Base-by-base conservation (phyloP, 2,113 vertebrate species). In the Ammodytes marinus region DNA sequence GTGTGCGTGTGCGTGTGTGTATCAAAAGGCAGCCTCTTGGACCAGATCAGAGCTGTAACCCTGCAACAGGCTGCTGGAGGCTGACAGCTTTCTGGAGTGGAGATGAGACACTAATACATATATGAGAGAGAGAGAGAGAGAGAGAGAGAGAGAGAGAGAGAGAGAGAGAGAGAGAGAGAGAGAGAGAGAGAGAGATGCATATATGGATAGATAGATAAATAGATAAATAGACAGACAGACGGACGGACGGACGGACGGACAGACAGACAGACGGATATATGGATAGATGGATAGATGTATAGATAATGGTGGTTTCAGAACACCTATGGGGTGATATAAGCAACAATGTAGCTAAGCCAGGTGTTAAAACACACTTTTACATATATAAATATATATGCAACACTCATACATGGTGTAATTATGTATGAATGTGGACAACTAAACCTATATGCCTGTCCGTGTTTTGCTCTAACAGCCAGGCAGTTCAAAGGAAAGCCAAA, bases 1-100 rank as follows among this genome's bases (percentile, higher is more conserved):
- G 37, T 86, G 84, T 55, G 37, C 73, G 77, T 43, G 68, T 90
- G 74, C 81, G 77, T 58, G 88, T 9, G 77, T 76, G 86, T 90
- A 94, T 93, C 91, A 94, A 94, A 94, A 94, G 89, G 90, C 82
- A 91, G 75, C 85, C 87, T 89, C 91, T 93, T 94, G 93, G 92
- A 92, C 88, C 85, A 84, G 90, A 92, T 89, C 87, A 88, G 86
- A 57, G 75, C 69, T 84, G 89, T 89, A 91, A 94, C 89, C 80
- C 73, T 84, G 86, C 91, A 91, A 92, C 92, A 86, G 87, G 88
- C 88, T 90, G 88, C 88, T 90, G 91, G 55, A 85, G 88, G 83
- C 85, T 93, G 91, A 90, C 90, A 91, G 87, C 83, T 82, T 90
- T 86, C 71, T 88, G 88, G 81, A 90, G 90, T 77, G 83, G 83